These are phyloP conservation scores for Manduca sexta DNA, from an alignment of 1,140 invertebrate genomes.

Conservation along the genomic window DNA sequence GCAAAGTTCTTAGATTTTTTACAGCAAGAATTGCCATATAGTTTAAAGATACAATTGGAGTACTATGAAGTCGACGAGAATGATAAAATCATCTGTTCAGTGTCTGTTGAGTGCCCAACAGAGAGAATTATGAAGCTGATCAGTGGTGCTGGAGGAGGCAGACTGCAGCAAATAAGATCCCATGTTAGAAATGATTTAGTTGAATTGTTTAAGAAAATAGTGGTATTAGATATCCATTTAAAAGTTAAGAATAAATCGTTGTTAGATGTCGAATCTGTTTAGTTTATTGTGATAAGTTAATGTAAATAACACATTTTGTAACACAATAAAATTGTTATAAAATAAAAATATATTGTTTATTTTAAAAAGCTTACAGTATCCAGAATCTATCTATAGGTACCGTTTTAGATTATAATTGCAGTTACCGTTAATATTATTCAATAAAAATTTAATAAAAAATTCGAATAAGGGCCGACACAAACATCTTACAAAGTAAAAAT, in stretches of 20 bases:
- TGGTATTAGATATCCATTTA: conserved; percentile 44
- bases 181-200: conserved; percentile 63
- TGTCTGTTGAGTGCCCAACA: conserved; percentile 77
- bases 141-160: conserved; percentile 78
- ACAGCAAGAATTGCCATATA: conserved; percentile 88
- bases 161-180: conserved; percentile 78
- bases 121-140: conserved; percentile 77
- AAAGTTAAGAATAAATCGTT: conserved; percentile 32
- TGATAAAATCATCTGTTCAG: conserved; percentile 76
- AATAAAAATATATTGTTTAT: too few relatives aligned
- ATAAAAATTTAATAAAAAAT: too few relatives aligned
- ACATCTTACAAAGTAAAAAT: too few relatives aligned
- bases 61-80: conserved; percentile 77
- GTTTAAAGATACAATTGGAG: conserved; percentile 78
- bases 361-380: too few relatives aligned
- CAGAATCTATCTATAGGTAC: too few relatives aligned
- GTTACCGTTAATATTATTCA: too few relatives aligned
- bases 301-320: not conserved
- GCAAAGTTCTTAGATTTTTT: conserved; percentile 87
- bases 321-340: too few relatives aligned
- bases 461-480: too few relatives aligned
- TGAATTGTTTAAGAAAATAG: conserved; percentile 52
- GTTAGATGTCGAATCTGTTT: not conserved
- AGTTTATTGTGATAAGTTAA: not conserved
- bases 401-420: too few relatives aligned